Percentiles rank a stretch among this genome's conserved stretches.
These are phyloP conservation scores for Spinus olivaceus DNA, from an alignment of 2,797 vertebrate genomes.

Conservation along the genomic window DNA sequence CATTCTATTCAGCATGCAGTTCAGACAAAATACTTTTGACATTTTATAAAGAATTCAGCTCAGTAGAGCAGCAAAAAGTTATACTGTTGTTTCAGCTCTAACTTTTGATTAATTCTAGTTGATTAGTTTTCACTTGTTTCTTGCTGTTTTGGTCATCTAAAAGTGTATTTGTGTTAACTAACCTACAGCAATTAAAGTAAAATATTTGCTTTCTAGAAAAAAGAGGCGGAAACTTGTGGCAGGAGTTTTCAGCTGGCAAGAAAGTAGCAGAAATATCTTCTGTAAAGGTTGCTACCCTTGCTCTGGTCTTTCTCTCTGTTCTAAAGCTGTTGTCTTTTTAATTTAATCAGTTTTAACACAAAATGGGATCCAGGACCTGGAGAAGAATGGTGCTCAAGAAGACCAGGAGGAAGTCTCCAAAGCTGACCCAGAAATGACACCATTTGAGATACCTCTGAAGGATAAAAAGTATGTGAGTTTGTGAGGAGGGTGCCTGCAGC, in stretches of 20 bases:
- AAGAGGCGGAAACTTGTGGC: neutral
- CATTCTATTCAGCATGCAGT: neutral
- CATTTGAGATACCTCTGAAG: constrained; percentile 91
- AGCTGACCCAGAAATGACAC: constrained; percentile 76
- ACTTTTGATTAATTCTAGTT: neutral
- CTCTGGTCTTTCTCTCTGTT: neutral
- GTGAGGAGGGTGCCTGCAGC: neutral
- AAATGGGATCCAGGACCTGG: constrained; percentile 64
- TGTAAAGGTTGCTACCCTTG: neutral
- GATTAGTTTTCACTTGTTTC: neutral
- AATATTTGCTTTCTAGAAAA: neutral
- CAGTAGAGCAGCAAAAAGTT: constrained; percentile 19
- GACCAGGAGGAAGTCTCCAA: constrained; percentile 39
- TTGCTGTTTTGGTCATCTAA: neutral
- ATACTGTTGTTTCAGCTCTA: neutral
- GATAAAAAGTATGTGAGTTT: constrained; percentile 83
- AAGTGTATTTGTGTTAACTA: neutral
- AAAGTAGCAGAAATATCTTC: neutral
- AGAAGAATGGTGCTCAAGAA: constrained; percentile 58
- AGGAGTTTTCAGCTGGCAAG: neutral
- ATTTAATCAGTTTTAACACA: constrained; percentile 75
- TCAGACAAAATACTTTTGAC: neutral
- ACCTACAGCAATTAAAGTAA: neutral
- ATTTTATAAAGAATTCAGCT: constrained; percentile 17
- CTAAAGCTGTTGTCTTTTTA: neutral